Conservation (phyloP, 2,888 invertebrate genomes). For the Eilema sororculum region DNA sequence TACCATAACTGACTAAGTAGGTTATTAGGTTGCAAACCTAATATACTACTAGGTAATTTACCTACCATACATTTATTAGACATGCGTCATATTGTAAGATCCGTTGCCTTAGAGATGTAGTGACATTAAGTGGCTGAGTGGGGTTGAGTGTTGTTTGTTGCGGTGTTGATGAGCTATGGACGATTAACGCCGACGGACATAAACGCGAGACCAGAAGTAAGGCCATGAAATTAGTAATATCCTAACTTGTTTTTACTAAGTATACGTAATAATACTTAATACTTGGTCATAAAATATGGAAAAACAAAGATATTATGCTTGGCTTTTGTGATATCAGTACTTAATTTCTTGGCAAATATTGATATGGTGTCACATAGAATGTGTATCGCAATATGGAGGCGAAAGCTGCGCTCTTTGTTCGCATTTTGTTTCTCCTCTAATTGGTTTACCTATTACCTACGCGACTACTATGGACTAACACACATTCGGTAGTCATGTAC, state of each 20-base stretch:
- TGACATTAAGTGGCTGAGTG: constrained; percentile 22
- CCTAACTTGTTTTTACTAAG: background rate
- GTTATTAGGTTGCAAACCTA: background rate
- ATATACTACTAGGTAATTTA: no score
- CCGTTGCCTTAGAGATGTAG: constrained; percentile 12
- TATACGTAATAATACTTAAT: background rate
- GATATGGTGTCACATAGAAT: constrained; percentile 9
- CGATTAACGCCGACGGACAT: constrained; percentile 18
- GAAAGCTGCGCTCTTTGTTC: background rate
- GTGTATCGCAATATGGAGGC: background rate
- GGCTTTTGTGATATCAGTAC: background rate
- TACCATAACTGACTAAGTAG: background rate
- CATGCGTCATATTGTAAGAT: background rate
- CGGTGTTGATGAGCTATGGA: constrained; percentile 21
- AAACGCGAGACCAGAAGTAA: constrained; percentile 8
- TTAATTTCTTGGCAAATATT: constrained; percentile 16
- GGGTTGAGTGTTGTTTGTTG: constrained; percentile 24
- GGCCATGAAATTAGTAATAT: constrained; percentile 16
- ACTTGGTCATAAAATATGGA: background rate
- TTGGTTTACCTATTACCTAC: background rate
- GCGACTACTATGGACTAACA: no score
- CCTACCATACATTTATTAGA: background rate
- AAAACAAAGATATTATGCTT: constrained; percentile 2
- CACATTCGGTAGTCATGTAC: no score
- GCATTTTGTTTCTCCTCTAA: background rate